Percentiles rank a stretch among this genome's conserved stretches.
phyloP scores from a whole-genome alignment of 1,140 invertebrate genomes.

The Sogatella furcifera region DNA sequence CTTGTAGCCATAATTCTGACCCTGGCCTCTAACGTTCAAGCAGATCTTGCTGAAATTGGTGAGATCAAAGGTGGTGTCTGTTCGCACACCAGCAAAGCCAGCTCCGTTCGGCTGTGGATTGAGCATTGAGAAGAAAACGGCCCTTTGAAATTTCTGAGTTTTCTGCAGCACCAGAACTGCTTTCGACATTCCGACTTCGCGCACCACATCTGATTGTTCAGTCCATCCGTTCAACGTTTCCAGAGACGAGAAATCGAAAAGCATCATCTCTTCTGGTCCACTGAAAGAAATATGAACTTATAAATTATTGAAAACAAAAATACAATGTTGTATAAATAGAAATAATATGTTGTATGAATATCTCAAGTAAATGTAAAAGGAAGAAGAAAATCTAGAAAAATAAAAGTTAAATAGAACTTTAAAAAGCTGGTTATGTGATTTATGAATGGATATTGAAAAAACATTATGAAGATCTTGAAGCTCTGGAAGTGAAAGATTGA shows the following conservation, averaged over 20 bases:
- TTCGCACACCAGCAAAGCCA: conserved; percentile 51
- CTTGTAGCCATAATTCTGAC: conserved; percentile 43
- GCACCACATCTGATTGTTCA: conserved; percentile 52
- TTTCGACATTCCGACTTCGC: conserved; percentile 53
- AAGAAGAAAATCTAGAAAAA: too few species aligned
- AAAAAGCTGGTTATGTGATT: too few species aligned
- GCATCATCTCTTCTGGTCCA: conserved; percentile 18
- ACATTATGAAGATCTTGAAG: too few species aligned
- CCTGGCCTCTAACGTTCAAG: conserved; percentile 45
- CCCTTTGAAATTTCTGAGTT: conserved; percentile 44
- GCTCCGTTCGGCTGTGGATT: conserved; percentile 60
- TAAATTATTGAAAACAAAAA: too few species aligned
- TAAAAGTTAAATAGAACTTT: too few species aligned
- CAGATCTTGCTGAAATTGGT: conserved; percentile 37
- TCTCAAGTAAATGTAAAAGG: too few species aligned
- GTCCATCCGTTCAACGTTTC: conserved; percentile 37
- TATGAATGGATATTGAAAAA: too few species aligned
- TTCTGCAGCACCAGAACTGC: conserved; percentile 46
- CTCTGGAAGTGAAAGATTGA: too few species aligned
- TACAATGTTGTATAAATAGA: too few species aligned
- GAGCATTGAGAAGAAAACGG: conserved; percentile 51
- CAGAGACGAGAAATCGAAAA: conserved; percentile 36
- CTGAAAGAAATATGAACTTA: not conserved
- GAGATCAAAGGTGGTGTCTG: conserved; percentile 36
- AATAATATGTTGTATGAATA: too few species aligned